Evolutionary conservation across 1,140 invertebrate genomes (phyloP), one percentile per base, ranked within the genome.

Genomic region (Thaumatotibia leucotreta): DNA sequence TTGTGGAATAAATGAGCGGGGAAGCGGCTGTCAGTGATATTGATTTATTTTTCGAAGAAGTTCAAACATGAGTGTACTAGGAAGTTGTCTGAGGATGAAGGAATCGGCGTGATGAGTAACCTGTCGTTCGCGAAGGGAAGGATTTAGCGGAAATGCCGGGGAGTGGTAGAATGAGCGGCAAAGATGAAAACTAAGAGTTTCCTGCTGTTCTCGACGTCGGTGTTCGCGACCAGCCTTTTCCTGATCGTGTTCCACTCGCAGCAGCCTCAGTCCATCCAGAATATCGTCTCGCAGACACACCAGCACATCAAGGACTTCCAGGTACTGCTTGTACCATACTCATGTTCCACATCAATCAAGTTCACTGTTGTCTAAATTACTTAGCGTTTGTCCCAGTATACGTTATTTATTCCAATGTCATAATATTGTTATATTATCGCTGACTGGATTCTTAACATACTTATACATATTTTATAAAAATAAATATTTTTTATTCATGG

Each of bases 261-360:
- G 70, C 86, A 87, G 35, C 86, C 90, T 32, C 93, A 94, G 76
- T 95, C 95, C 31, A 94, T 97, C 71, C 96, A 97, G 86, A 96
- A 93, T 75, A 95, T 98, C 68, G 96, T 97, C 24, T 93, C 95
- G 22, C 95, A 97, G 86, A 97, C 97, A 6, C 96, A 97, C 90
- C 96, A 96, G 87, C 96, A 97, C 77, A 92, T 97, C 67, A 94
- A 95, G 81, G 95, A 94, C 88, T 95, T 97, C 84, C 95, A 96
- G 93, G 96, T 96, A 93, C 77, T 52, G 14, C 14, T 24, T 29
- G 63, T 17, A n/a, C n/a, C n/a, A n/a, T n/a, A n/a, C n/a, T n/a
- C n/a, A n/a, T n/a, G n/a, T n/a, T n/a, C n/a, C n/a, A n/a, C n/a
- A n/a, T n/a, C n/a, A n/a, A n/a, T n/a, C n/a, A n/a, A n/a, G n/a